Evolutionary conservation across 2,797 vertebrate species (phyloP), one percentile per base, ranked within the genome.

Genomic region (Echeneis naucrates): DNA sequence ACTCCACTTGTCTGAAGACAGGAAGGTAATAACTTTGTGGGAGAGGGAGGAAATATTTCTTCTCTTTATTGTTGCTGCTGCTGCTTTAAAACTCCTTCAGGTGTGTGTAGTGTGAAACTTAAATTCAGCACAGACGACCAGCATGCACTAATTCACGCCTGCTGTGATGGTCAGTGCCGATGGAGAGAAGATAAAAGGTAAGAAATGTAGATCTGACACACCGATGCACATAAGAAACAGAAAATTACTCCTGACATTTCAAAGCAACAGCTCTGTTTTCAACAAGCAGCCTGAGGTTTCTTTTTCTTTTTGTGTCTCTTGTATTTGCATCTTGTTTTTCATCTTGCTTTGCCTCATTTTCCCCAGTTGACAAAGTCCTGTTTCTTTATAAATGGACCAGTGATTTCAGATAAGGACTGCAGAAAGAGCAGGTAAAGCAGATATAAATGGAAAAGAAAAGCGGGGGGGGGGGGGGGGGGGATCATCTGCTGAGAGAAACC

Each of bases 231-330:
- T 14, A 62, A 13, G 11, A 50, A 55, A 75, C 60, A 32, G 13
- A 75, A 82, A 75, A 76, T 72, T 26, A 70, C 68, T 75, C 66
- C 53, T 77, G 83, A 77, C 70, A 79, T 86, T 85, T 85, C 55
- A 66, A 78, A 84, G 65, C 53, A 68, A 26, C 55, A 40, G 45
- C 76, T 74, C 59, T 42, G 65, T 79, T 79, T 81, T 63, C 30
- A 66, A 77, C 26, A 1, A 40, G 17, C 71, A 64, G 67, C 44
- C 48, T 1, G 33, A 21, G 14, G 14, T 51, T 70, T 23, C 38
- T 23, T 37, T 26, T 19, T 9, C 5, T 8, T 26, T 50, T 37
- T 45, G 7, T 23, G 7, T 23, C 62, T 65, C 48, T 53, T 27
- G 52, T 33, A 14, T 72, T 38, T 30, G 5, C 40, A 16, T 63